Conservation (phyloP, 2,113 vertebrate genomes). For the Hemiprocne comata region DNA sequence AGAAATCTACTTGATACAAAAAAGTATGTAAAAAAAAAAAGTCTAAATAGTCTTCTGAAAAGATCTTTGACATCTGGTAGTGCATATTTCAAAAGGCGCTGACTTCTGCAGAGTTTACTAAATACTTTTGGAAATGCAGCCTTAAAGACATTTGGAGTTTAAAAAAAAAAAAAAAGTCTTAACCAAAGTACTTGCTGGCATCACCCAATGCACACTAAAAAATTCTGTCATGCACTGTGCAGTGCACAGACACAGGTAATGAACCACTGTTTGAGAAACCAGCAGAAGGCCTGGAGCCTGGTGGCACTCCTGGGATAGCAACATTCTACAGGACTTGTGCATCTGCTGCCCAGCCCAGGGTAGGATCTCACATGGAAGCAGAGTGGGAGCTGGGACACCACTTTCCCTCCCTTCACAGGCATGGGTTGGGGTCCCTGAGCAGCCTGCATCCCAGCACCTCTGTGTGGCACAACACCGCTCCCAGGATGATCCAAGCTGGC, state of each 20-base stretch:
- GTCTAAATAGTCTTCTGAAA: neutral
- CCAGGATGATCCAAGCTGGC: neutral
- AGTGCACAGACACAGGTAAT: fast-evolving
- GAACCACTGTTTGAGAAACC: neutral
- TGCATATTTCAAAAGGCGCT: neutral
- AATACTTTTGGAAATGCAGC: neutral
- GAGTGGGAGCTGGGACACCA: neutral
- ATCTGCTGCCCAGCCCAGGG: fast-evolving
- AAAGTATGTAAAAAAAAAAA: neutral
- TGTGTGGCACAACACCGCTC: neutral
- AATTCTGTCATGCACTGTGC: fast-evolving
- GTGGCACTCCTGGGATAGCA: fast-evolving
- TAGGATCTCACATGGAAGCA: neutral
- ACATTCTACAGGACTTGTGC: neutral
- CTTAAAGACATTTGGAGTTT: neutral
- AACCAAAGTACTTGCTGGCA: neutral
- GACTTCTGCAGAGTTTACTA: neutral
- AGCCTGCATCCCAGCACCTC: neutral
- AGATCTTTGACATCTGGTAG: neutral
- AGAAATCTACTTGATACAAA: neutral
- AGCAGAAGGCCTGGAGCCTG: neutral
- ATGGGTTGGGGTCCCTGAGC: fast-evolving
- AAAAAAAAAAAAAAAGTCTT: neutral
- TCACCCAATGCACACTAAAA: neutral
- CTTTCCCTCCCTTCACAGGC: neutral